Evolutionary conservation across 2,888 invertebrate species (phyloP), one percentile per base, ranked within the genome.

Genomic region (Thymelicus sylvestris): DNA sequence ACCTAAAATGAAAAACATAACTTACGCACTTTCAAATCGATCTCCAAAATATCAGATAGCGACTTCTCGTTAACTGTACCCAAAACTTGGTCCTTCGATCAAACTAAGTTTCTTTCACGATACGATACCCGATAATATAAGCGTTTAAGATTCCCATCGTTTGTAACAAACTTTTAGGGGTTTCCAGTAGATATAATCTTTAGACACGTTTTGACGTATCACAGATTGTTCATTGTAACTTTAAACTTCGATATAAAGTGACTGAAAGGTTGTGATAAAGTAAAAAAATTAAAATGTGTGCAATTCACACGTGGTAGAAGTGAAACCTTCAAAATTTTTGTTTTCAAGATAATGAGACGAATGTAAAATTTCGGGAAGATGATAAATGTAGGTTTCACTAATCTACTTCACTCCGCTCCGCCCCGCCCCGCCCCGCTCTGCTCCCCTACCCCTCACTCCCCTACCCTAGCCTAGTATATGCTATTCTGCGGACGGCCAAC

Each of bases 1-100:
- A 55, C 12, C 55, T 55, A 24, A 55, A 55, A 52, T 10, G 55
- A 4, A 57, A 57, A 38, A 38, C 38, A 57, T 31, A 31, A 31
- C 31, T 3, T 57, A 1, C 13, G 13, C 13, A 10, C 13, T 38
- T 12, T 13, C 57, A n/a, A n/a, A 48, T 39, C 19, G 47, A 48
- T 48, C 50, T 50, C 41, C 6, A 13, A 10, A 57, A 63, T 31
- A 63, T 69, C 47, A 31, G 65, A 65, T 52, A 65, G 60, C 8
- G 41, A 65, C 60, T 64, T 60, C 55, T 68, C 62, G 75, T 75
- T 77, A 77, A 78, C 76, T 76, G 75, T 61, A 67, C 77, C 76
- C 73, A 66, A 69, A 78, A 79, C 74, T 79, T 78, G 72, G 73
- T 73, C 73, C 77, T 69, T 78, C 76, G 68, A 76, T 75, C 75